Conservation (phyloP, 2,888 invertebrate species). For the Phortica okadai region DNA sequence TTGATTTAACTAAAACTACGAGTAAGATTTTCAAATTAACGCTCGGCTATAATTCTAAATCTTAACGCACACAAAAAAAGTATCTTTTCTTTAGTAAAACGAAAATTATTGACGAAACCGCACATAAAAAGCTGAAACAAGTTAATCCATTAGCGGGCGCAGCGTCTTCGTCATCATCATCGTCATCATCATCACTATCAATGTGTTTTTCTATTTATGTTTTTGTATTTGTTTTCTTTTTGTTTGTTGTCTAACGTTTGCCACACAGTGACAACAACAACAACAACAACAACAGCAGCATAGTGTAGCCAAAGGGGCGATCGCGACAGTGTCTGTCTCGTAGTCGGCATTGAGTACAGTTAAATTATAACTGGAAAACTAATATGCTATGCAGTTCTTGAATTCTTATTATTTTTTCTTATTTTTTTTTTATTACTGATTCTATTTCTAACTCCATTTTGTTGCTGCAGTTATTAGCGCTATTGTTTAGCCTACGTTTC, state of each 20-base stretch:
- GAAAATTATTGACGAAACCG: conserved; percentile 54
- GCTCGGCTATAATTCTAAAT: not conserved
- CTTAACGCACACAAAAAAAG: not conserved
- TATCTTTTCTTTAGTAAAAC: not conserved
- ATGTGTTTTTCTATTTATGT: not conserved
- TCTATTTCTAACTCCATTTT: no score
- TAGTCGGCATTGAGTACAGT: conserved; percentile 44
- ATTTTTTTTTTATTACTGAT: not conserved
- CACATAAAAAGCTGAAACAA: conserved; percentile 63
- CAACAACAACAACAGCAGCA: not conserved
- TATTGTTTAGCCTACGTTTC: not conserved
- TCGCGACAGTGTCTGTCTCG: conserved; percentile 7
- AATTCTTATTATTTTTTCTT: conserved; percentile 22
- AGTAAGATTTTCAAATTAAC: not conserved
- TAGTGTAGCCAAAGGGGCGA: not conserved
- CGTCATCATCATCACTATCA: not conserved
- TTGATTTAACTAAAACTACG: conserved; percentile 2
- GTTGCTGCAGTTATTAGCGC: conserved; percentile 7
- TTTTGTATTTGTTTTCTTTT: not conserved
- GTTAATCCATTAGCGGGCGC: conserved; percentile 67
- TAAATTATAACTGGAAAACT: conserved; percentile 56
- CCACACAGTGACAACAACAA: not conserved
- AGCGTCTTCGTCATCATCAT: conserved; percentile 21
- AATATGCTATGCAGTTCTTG: conserved; percentile 54
- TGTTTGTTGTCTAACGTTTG: conserved; percentile 24